phyloP scores from a whole-genome alignment of 2,797 vertebrate genomes.

The Lutra lutra region DNA sequence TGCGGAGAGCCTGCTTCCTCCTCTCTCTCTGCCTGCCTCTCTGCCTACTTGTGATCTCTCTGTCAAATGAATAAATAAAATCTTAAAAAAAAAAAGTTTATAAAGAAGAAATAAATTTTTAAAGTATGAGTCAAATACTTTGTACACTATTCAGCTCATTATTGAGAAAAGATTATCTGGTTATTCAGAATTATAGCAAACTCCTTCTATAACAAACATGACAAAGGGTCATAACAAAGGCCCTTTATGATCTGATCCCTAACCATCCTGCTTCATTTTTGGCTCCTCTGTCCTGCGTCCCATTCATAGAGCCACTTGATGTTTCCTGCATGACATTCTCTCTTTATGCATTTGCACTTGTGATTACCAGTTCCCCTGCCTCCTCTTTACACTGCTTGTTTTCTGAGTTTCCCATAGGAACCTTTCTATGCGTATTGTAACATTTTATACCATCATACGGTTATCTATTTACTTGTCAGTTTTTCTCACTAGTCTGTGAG shows the following conservation, averaged over 20 bases:
- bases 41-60: too few relatives aligned
- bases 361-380: background rate
- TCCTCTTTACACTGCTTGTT: background rate
- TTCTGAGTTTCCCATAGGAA: background rate
- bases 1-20: too few relatives aligned
- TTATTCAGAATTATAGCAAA: background rate
- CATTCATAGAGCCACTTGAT: background rate
- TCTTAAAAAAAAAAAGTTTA: too few relatives aligned
- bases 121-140: constrained; percentile 33
- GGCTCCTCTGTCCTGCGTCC: background rate
- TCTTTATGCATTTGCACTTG: background rate
- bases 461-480: background rate
- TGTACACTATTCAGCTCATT: background rate
- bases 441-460: background rate
- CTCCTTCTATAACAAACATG: background rate
- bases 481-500: background rate
- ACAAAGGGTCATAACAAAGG: background rate
- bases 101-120: background rate
- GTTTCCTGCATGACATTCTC: background rate
- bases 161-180: background rate
- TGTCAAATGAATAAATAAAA: too few relatives aligned
- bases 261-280: background rate
- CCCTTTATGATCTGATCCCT: background rate
- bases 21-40: too few relatives aligned
- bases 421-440: background rate